These are phyloP conservation scores for Daubentonia madagascariensis DNA, from an alignment of 2,113 vertebrate genomes.

Conservation along the genomic window DNA sequence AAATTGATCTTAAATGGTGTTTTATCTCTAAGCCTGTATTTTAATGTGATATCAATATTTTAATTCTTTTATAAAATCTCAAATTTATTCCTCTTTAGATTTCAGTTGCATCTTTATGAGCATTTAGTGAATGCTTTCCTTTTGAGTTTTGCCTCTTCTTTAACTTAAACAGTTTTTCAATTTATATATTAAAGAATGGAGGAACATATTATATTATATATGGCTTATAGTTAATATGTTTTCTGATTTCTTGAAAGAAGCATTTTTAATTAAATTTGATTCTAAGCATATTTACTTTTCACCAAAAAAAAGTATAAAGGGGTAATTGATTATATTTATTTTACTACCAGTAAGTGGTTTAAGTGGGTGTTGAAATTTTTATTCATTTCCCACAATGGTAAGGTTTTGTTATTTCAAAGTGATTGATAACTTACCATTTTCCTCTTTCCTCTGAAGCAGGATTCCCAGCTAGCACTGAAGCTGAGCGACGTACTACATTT, in stretches of 20 bases:
- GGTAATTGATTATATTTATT: not conserved
- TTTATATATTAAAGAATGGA: slow-evolving; percentile 26
- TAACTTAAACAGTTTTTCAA: not conserved
- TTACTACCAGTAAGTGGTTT: not conserved
- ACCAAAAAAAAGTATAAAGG: not conserved
- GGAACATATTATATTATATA: not conserved
- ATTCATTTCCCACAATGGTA: not conserved
- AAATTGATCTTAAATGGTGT: not conserved
- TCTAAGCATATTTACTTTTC: not conserved
- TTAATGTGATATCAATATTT: slow-evolving; percentile 21
- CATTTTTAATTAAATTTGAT: slow-evolving; percentile 4
- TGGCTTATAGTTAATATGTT: not conserved
- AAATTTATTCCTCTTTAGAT: slow-evolving; percentile 23
- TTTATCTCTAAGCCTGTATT: not conserved
- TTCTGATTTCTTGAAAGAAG: not conserved
- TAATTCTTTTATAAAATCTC: slow-evolving; percentile 29
- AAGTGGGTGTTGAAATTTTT: slow-evolving; percentile 9
- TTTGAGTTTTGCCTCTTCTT: not conserved
- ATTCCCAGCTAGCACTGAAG: slow-evolving; percentile 86
- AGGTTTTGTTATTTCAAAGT: not conserved
- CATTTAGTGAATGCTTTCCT: not conserved
- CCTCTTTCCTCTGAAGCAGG: slow-evolving; percentile 83
- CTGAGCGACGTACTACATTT: slow-evolving; percentile 83
- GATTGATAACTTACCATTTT: slow-evolving; percentile 62
- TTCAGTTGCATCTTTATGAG: not conserved